Evolutionary conservation across 2,113 vertebrate species (phyloP), one percentile per base, ranked within the genome.

Genomic region (Cottus gobio): DNA sequence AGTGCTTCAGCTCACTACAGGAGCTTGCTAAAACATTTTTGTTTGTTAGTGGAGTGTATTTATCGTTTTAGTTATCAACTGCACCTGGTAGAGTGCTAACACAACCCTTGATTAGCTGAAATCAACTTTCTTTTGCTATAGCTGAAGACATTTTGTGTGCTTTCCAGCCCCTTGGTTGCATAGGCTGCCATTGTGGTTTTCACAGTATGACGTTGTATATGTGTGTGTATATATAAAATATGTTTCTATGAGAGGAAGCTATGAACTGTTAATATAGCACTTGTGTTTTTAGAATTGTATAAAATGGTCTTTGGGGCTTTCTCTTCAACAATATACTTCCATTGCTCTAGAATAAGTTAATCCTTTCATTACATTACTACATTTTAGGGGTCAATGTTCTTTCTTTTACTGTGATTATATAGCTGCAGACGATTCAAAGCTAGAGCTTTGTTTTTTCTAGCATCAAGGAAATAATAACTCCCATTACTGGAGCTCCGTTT

Each of bases 241-340:
- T 67, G 30, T 58, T 10, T 28, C 36, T 69, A 31, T 69, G 16
- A 46, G 60, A 72, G 39, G 44, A 46, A 20, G 44, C 16, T 46
- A 48, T 48, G 34, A 84, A 39, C 50, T 75, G 69, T 87, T 90
- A 52, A 75, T 78, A 79, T 39, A 85, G 71, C 78, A 73, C 68
- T 76, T 80, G 71, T 75, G 82, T 75, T 89, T 84, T 60, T 81
- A 77, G 80, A 82, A 65, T 63, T 60, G 69, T 22, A 80, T 78
- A 77, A 78, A 87, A 73, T 77, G 57, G 56, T 84, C 61, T 66
- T 44, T 50, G 52, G 60, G 62, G 74, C 57, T 71, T 48, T 50
- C 36, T 44, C 37, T 77, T 68, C 36, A 73, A 73, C 71, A 76
- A 54, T 71, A 60, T 24, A 36, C 64, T 52, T 72, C 28, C 77